Conservation (phyloP, 2,113 vertebrate genomes). For the Pteropus alecto region DNA sequence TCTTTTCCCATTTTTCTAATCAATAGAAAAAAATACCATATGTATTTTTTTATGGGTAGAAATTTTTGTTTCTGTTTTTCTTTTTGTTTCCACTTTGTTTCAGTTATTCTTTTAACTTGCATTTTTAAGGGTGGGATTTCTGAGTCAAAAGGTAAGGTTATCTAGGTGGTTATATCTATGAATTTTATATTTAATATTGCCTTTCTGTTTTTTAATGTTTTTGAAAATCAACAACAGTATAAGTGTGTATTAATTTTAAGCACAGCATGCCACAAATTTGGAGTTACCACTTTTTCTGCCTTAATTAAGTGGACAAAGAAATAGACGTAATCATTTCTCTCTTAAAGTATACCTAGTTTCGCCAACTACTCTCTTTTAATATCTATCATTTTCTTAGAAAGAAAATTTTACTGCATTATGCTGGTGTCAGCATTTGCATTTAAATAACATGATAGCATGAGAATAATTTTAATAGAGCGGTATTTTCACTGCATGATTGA, state of each 20-base stretch:
- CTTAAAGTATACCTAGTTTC: neutral
- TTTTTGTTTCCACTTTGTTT: neutral
- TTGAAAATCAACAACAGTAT: neutral
- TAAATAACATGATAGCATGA: constrained; percentile 22
- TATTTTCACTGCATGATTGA: constrained; percentile 17
- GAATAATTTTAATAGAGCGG: neutral
- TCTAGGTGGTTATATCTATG: neutral
- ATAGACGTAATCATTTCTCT: neutral
- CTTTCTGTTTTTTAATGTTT: neutral
- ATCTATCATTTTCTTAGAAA: constrained; percentile 11
- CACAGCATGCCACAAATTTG: neutral
- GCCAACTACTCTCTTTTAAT: neutral
- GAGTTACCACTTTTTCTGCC: neutral
- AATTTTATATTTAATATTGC: neutral
- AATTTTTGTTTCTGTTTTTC: neutral
- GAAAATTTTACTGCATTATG: neutral
- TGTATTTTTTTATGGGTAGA: neutral
- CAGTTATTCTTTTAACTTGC: neutral
- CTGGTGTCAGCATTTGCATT: neutral
- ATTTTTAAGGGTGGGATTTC: neutral
- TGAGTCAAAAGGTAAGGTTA: neutral
- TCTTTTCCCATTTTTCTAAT: neutral
- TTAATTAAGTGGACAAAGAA: constrained; percentile 19
- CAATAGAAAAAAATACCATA: neutral
- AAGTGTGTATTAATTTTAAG: neutral